Base-by-base conservation (phyloP, 2,113 vertebrate species). In the Panthera leo region DNA sequence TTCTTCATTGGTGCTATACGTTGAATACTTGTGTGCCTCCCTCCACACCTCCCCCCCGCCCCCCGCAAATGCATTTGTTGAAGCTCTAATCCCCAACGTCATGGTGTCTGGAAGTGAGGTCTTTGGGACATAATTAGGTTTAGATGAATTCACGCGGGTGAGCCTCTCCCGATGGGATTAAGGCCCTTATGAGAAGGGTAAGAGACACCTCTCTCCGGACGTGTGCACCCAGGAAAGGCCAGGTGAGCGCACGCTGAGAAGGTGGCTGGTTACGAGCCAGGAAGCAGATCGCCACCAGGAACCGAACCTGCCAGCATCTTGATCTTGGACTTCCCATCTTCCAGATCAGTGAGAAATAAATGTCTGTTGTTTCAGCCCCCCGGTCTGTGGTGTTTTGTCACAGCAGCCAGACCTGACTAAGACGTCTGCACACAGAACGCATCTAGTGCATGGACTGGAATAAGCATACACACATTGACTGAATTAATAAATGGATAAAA, bases 341-440 rank as follows among this genome's bases (percentile, higher is more conserved):
- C 73, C 45, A 16, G 39, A 42, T 42, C 71, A 27, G 39, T 75
- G 71, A 75, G 39, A 75, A 27, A 42, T 25, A 75, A 75, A 15
- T 45, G 23, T 75, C 39, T 75, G 23, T 12, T 13, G 13, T 18
- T 19, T 3, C 4, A 27, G 27, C 34, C 78, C 13, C 4, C 3
- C 29, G n/a, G 53, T 21, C 53, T 55, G n/a, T 1, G 51, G n/a
- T 51, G 63, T 11, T 45, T 9, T 9, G 5, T 36, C 14, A 11
- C 0, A 6, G 13, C 18, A 42, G 10, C 23, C 71, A 27, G 27
- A 13, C 21, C 58, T 34, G 15, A 34, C 0, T 19, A 5, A 87
- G 29, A 21, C 2, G 4, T 16, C 15, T 15, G 7, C 9, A 48
- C 19, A 48, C 0, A 29, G 14, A 6, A 5, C 0, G 19, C 5